Conservation (phyloP, 2,113 vertebrate genomes). For the Pollimyrus isidori region DNA sequence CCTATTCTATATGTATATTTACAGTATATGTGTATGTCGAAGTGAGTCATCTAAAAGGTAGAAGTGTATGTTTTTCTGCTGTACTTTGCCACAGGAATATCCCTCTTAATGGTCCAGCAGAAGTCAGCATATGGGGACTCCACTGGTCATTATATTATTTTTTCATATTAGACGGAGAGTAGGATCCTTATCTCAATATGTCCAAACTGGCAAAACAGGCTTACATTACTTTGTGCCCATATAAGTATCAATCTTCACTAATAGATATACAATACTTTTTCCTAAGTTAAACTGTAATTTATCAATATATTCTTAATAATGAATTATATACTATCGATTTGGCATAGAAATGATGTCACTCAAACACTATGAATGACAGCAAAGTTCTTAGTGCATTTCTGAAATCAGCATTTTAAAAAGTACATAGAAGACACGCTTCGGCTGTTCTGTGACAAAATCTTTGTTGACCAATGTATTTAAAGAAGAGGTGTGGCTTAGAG, state of each 20-base stretch:
- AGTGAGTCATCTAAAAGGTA: not conserved
- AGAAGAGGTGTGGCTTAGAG: not conserved
- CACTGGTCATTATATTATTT: not conserved
- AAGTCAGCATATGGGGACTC: not conserved
- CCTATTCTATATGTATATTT: not conserved
- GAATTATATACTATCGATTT: not conserved
- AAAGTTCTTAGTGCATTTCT: not conserved
- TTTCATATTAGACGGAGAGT: not conserved
- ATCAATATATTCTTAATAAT: not conserved
- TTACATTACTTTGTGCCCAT: not conserved
- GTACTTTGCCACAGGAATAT: not conserved
- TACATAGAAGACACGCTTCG: not conserved
- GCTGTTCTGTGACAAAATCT: not conserved
- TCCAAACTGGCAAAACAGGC: not conserved
- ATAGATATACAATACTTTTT: not conserved
- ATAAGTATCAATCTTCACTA: not conserved
- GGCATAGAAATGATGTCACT: not conserved
- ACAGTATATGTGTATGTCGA: not conserved
- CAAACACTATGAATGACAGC: not conserved
- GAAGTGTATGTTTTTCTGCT: not conserved
- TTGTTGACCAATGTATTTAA: not conserved
- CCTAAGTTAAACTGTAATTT: not conserved
- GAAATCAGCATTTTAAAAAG: not conserved
- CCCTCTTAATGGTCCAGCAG: not conserved
- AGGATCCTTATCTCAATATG: not conserved